Percentiles rank a stretch among this genome's conserved stretches.
phyloP scores from a whole-genome alignment of 2,888 invertebrate genomes.

The Cyaniris semiargus region DNA sequence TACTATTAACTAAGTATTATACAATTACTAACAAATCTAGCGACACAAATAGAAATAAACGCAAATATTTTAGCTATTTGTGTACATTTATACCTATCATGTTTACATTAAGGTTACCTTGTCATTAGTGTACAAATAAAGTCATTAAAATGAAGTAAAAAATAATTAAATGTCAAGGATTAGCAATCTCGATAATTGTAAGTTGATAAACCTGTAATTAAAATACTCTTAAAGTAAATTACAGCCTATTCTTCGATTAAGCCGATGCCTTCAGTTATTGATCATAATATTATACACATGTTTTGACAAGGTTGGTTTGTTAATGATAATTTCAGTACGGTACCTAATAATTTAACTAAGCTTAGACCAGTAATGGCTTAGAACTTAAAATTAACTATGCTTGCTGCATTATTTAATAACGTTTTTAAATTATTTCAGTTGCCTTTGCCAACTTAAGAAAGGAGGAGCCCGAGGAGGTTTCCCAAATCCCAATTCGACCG shows the following conservation, averaged over 20 bases:
- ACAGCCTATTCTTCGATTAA: slow-evolving; percentile 13
- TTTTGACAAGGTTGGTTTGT: neutral
- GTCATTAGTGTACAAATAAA: slow-evolving; percentile 19
- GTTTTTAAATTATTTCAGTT: neutral
- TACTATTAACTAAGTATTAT: too few relatives aligned
- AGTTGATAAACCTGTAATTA: slow-evolving; percentile 16
- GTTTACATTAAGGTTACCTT: slow-evolving; percentile 16
- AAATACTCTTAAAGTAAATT: slow-evolving; percentile 1
- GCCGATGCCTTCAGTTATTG: neutral
- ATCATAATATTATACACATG: neutral
- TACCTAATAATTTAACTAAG: neutral
- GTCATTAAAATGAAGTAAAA: slow-evolving; percentile 23
- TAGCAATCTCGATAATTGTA: slow-evolving; percentile 5
- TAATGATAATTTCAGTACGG: neutral
- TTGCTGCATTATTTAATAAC: neutral
- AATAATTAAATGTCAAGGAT: slow-evolving; percentile 19
- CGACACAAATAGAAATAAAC: slow-evolving; percentile 10
- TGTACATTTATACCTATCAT: neutral
- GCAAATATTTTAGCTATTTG: neutral
- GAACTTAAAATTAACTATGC: neutral
- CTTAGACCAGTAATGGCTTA: neutral
- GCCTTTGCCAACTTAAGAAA: neutral
- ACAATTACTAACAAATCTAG: neutral
- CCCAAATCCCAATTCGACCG: neutral
- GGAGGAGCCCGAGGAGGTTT: neutral